Evolutionary conservation across 2,888 invertebrate species (phyloP), one percentile per base, ranked within the genome.

Genomic region (Elmis aenea): DNA sequence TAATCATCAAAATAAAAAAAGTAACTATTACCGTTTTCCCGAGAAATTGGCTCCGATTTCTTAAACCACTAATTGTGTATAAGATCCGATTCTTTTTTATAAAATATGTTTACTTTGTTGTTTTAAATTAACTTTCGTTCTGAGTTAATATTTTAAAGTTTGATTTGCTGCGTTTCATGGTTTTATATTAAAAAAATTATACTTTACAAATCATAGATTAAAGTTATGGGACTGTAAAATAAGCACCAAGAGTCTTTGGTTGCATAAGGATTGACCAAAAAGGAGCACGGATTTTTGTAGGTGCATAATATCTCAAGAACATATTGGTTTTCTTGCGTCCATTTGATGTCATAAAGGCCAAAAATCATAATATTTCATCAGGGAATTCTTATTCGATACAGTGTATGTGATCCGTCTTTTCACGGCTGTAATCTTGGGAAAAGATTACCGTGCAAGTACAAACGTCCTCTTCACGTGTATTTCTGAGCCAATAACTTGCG

Each of bases 321-420:
- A 12, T 12, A 21, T 33, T 27, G 22, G 15, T 27, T 23, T 27
- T 33, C 33, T 38, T 16, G 33, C 26, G 38, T 29, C 34, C 38
- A 42, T 33, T 38, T 42, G 33, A 12, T 32, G 38, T 47, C 36
- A 39, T 38, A 34, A 44, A 51, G 45, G 48, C 43, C 46, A n/a
- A 46, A 48, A 46, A 50, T 50, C 53, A 53, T 54, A 51, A 54
- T 53, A 51, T 54, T 54, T 50, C 48, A 30, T 25, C 35, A 46
- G 45, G 55, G 55, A 50, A 48, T 54, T 53, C 52, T 57, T 45
- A 57, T 55, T 55, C 52, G 55, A 57, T 55, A 51, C 54, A 38
- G 33, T 41, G 48, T 43, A 48, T 48, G 51, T 49, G 52, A 56
- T 56, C 56, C 55, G 26, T 27, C 55, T 42, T 53, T 57, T 59